Base-by-base conservation (phyloP, 2,113 vertebrate genomes). In the Calypte anna region DNA sequence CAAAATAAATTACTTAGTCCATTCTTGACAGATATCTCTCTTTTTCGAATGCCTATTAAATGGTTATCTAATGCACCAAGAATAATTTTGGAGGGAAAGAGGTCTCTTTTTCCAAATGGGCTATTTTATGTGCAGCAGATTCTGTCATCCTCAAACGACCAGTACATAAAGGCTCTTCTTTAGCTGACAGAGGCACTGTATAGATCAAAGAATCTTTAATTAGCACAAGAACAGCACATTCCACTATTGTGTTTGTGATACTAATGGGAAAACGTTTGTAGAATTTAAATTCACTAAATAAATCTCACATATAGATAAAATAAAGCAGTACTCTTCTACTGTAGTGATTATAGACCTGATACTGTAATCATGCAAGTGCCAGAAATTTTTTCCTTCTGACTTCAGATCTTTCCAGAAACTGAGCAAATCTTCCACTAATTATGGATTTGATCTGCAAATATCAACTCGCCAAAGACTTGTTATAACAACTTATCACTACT, bases 301-400 rank as follows among this genome's bases (percentile, higher is more conserved):
- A 62, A 73, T 3, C 84, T 84, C 16, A 66, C 44, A 81, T 12
- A 20, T 30, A 67, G 22, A 69, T 91, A 59, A 82, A 69, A 62
- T 40, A 90, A 92, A 84, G 5, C 36, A 74, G 14, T 48, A 46
- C 11, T 75, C 44, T 54, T 24, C 55, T 79, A n/a, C 14, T 91
- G 30, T 58, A 76, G 69, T 44, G 84, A 66, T 76, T 87, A 62
- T 40, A 82, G 46, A 64, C 14, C 33, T 73, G 62, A 72, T 82
- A 58, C 84, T 86, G 48, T 54, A 94, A 76, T 69, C 46, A 33
- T 22, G 20, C 36, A 85, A 91, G 43, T 79, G 51, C 38, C 63
- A 90, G 36, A 86, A 94, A 95, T 92, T 95, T 77, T 76, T 94
- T 94, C 75, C 86, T 79, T 91, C 58, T 93, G 92, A 86, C 53